Conservation (phyloP, 2,797 vertebrate species). For the Sternotherus odoratus region DNA sequence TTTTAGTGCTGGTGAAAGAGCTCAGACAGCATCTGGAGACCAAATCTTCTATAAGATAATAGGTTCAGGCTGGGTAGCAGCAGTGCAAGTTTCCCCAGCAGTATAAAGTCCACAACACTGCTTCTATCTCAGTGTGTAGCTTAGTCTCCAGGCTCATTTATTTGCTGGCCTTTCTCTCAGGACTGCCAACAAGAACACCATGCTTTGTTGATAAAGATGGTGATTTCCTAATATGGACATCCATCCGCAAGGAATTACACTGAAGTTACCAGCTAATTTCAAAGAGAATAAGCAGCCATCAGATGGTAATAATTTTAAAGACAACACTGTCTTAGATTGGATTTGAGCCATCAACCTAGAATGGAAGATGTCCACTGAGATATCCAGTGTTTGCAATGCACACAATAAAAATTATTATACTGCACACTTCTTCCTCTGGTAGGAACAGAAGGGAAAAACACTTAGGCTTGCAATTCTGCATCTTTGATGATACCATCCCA, state of each 20-base stretch:
- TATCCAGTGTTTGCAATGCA: neutral
- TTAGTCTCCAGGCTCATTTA: neutral
- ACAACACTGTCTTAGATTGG: neutral
- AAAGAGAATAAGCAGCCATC: neutral
- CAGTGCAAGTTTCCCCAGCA: neutral
- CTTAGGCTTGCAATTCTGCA: neutral
- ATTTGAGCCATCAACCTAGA: slow-evolving; percentile 27
- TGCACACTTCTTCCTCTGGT: slow-evolving; percentile 18
- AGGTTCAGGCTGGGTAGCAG: slow-evolving; percentile 19
- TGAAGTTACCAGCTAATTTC: slow-evolving; percentile 11
- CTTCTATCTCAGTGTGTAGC: neutral
- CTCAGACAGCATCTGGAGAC: slow-evolving; percentile 22
- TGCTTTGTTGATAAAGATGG: neutral
- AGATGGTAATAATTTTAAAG: neutral
- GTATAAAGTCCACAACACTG: rapidly evolving
- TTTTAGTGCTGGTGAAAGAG: slow-evolving; percentile 6
- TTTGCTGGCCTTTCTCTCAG: neutral
- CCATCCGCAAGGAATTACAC: neutral
- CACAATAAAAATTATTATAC: slow-evolving; percentile 13
- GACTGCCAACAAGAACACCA: neutral
- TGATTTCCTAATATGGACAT: neutral
- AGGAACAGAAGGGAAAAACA: slow-evolving; percentile 15
- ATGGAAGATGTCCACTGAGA: neutral
- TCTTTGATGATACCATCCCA: slow-evolving; percentile 13
- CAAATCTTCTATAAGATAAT: neutral